Base-by-base conservation (phyloP, 2,113 vertebrate species). In the Cairina moschata region DNA sequence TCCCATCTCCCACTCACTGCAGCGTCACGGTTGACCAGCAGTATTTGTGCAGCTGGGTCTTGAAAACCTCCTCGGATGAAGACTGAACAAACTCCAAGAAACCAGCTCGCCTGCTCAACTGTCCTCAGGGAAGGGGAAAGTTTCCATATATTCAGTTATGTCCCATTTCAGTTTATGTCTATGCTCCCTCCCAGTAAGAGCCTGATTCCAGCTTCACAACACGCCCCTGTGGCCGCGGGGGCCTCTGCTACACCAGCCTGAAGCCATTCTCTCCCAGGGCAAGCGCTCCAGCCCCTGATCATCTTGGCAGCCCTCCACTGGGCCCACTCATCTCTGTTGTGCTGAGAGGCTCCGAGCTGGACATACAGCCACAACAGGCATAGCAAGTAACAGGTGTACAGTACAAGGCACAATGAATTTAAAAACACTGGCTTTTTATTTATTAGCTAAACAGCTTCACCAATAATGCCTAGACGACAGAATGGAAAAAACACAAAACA, bases 291-390 rank as follows among this genome's bases (percentile, higher is more conserved):
- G 40, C 5, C 9, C 7, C 36, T 32, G 6, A 59, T 6, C 9
- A 40, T 2, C 26, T 17, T 34, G 11, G 18, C 18, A 71, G 66
- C 9, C 18, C 48, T 86, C 11, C n/a, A 55, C 15, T 8, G 36
- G 14, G 38, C 13, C 54, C 18, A 8, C 17, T 42, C 17, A 29
- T 10, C 31, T 7, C 42, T 38, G 38, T 2, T 1, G 26, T 28
- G 73, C 20, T 31, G 31, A 14, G 22, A 66, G 76, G 38, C 6
- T 6, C 20, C 20, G 55, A 20, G n/a, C 4, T 44, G 11, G 21
- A 31, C 29, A n/a, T 17, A 36, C 0, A 31, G 6, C 31, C 38
- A 48, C 58, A 68, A 67, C 4, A 4, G 32, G 9, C 1, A 0
- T 7, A 77, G 16, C 77, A 86, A 62, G 52, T 20, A 86, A 62